Evolutionary conservation across 2,888 invertebrate genomes (phyloP), one percentile per base, ranked within the genome.

Genomic region (Esperia sulphurella): DNA sequence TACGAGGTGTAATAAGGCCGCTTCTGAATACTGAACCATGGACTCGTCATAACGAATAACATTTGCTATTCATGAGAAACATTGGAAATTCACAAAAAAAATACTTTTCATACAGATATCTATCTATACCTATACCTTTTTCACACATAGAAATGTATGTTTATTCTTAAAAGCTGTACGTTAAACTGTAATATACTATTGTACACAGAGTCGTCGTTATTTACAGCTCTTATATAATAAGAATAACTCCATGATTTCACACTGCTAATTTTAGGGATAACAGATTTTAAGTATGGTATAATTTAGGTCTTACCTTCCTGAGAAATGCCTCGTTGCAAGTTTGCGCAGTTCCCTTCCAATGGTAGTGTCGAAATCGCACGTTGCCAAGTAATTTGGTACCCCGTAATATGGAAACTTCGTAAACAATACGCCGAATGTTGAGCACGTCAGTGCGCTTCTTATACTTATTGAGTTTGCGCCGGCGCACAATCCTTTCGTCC

Each of bases 251-350:
- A n/a, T n/a, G n/a, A 5, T 21, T 21, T 21, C 21, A 21, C 21
- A 21, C 21, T 3, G 21, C 21, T 21, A 21, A 21, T 21, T 21
- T 21, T 21, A 21, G 21, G 21, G 2, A 3, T 21, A 21, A 3
- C 21, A 21, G 21, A 21, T n/a, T n/a, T n/a, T n/a, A n/a, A n/a
- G n/a, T n/a, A n/a, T n/a, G n/a, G n/a, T n/a, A n/a, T n/a, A 28
- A 13, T 10, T 14, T 33, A 46, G 47, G 49, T 59, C 87, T 89
- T 89, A 97, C 96, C 95, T 96, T 96, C 84, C 94, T 92, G 53
- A 97, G 92, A 88, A 97, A 97, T 67, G 94, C 91, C 81, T 96
- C 96, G 77, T 97, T 97, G 90, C 97, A 97, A 66, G 95, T 94
- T 79, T 95, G 95, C 49, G 96, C 94, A 39, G 95, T 94, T 55